Evolutionary conservation across 2,113 vertebrate genomes (phyloP), one percentile per base, ranked within the genome.

Genomic region (Pagrus major): DNA sequence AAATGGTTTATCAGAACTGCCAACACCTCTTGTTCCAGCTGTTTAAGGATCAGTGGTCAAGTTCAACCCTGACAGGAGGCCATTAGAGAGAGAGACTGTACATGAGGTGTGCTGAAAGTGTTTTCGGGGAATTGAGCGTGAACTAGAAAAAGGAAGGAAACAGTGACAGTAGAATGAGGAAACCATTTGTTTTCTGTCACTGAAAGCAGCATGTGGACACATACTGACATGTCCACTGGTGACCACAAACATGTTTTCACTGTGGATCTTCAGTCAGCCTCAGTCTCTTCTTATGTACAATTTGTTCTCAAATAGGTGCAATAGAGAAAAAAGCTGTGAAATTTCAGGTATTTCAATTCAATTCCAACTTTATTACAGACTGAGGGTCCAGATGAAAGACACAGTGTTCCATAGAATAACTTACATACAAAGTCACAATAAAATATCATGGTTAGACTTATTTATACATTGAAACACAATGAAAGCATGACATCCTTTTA

Each of bases 81-180:
- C 27, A 14, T 33, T 14, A 56, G 8, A 37, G 21, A 42, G 18
- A 60, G 9, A 56, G 44, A 42, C n/a, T n/a, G n/a, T n/a, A n/a
- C n/a, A n/a, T n/a, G n/a, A 20, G 23, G 52, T 58, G 66, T 35
- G 27, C 37, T 82, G 64, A 71, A 78, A 76, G 25, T 51, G 39
- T 23, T 64, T 56, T 18, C 25, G 65, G 44, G 67, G 21, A 78
- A 77, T 5, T 21, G 20, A 58, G 64, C 37, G 1, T 39, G 7
- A 37, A 68, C 23, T 31, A 31, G 55, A 86, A 83, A 84, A 51
- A 64, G 65, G 74, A 88, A 87, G 67, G 83, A 85, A 83, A 68
- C 44, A 29, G 3, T 85, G 33, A 85, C 47, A 46, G 63, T 6
- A 54, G 60, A 81, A 65, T 51, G 74, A 78, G 51, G 82, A 83